Evolutionary conservation across 2,113 vertebrate species (phyloP).

Genomic region (Toxostoma redivivum): DNA sequence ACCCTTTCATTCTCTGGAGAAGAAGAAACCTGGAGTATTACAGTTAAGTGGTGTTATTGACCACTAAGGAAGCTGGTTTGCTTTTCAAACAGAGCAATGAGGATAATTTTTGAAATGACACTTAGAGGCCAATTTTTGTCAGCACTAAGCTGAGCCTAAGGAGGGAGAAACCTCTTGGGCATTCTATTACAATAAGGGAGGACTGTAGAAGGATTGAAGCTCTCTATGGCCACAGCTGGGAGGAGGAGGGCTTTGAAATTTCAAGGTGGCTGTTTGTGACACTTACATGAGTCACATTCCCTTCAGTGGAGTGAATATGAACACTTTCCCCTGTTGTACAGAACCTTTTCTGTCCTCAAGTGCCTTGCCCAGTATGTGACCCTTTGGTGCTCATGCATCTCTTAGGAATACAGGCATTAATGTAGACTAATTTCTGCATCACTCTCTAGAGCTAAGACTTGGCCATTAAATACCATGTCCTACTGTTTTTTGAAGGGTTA

Average conservation of each 20-base stretch:
- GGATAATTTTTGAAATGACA: neutral
- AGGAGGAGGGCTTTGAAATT: neutral
- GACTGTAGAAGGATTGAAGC: neutral
- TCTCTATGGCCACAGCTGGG: neutral
- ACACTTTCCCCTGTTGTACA: neutral
- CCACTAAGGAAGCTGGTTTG: neutral
- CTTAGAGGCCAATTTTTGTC: neutral
- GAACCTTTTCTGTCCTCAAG: neutral
- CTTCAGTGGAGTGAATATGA: fast-evolving
- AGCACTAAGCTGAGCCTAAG: neutral
- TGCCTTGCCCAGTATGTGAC: fast-evolving
- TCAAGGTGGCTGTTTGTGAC: neutral
- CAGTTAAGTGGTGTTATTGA: neutral
- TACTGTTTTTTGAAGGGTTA: neutral
- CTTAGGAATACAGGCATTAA: neutral
- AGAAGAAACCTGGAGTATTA: neutral
- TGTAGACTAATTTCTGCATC: neutral
- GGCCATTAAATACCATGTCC: neutral
- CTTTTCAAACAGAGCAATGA: neutral
- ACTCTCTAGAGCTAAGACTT: neutral
- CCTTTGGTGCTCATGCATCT: neutral
- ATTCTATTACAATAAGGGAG: neutral
- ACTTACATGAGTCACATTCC: neutral
- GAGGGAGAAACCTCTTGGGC: neutral
- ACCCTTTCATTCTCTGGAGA: neutral